phyloP scores from a whole-genome alignment of 2,113 vertebrate species.

The Alaudala cheleensis region DNA sequence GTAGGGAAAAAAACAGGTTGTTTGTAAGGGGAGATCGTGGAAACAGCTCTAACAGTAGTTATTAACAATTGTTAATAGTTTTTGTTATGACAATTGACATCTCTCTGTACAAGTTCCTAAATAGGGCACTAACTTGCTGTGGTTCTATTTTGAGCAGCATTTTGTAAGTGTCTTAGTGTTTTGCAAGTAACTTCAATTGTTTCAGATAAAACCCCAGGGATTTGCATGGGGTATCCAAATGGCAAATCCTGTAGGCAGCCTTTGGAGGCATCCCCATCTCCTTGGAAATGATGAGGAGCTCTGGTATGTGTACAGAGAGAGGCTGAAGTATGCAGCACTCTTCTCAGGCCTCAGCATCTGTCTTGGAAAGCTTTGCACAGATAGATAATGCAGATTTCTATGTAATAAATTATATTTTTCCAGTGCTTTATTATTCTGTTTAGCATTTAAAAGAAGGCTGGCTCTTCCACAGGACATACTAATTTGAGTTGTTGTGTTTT shows the following conservation, averaged over 20 bases:
- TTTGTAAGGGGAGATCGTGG: not conserved
- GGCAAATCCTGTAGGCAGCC: not conserved
- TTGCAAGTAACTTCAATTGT: not conserved
- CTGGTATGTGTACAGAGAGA: not conserved
- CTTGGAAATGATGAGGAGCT: not conserved
- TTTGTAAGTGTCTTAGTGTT: not conserved
- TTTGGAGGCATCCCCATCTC: not conserved
- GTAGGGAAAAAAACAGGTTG: not conserved
- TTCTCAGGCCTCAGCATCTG: not conserved
- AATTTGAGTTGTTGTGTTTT: not conserved
- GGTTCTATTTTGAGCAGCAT: not conserved
- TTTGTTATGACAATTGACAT: not conserved
- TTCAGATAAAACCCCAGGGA: not conserved
- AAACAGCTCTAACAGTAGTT: not conserved
- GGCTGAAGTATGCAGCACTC: not conserved
- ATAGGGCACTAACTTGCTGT: not conserved
- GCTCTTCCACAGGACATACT: not conserved
- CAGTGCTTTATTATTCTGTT: not conserved
- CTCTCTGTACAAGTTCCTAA: not conserved
- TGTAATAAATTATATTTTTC: not conserved
- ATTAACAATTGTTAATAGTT: not conserved
- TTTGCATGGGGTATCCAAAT: not conserved
- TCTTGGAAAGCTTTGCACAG: not conserved
- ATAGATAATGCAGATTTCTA: not conserved
- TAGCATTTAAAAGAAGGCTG: not conserved